Evolutionary conservation across 1,140 invertebrate species (phyloP), one percentile per base, ranked within the genome.

Genomic region (Achroia grisella): DNA sequence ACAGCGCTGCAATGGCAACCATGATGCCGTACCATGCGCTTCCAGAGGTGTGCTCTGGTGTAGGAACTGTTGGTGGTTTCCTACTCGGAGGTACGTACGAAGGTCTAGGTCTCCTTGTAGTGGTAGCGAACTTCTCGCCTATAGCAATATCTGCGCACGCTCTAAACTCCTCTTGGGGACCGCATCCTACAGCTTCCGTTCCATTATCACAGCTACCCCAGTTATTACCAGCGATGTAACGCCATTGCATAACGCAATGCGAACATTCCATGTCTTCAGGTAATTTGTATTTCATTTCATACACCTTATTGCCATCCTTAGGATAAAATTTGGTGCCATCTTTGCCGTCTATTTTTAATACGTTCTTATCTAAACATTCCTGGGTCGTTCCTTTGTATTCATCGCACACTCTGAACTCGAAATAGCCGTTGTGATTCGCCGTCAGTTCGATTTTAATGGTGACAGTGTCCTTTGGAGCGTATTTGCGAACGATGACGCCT

Each of bases 351-450:
- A 91, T 77, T 34, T 85, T 69, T 0, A 97, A 79, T 0, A 94
- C 55, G 70, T 95, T 80, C 53, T 91, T 80, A 66, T 96, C 92
- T 14, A 97, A 81, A 60, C 95, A 97, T 0, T 91, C 88, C 62
- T 96, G 91, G 0, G 89, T 91, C 0, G 90, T 90, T 34, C 86
- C 87, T 48, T 87, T 88, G 2, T 75, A 56, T 31, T 86, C 75
- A 4, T 94, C 90, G 68, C 95, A 98, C 0, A 95, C 62, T 44
- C 93, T 88, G 80, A 97, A 97, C 69, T 97, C 94, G 64, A 97
- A 97, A 76, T 91, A 96, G 8, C 96, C 96, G 54, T 89, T 88
- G 74, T 96, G 94, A 59, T 89, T 90, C 3, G 93, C 93, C 0
- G 94, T 96, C 1, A 95, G 62, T 63, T 95, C 92, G 0, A 96